Conservation (phyloP, 2,797 vertebrate genomes). For the Chromobotia macracanthus region DNA sequence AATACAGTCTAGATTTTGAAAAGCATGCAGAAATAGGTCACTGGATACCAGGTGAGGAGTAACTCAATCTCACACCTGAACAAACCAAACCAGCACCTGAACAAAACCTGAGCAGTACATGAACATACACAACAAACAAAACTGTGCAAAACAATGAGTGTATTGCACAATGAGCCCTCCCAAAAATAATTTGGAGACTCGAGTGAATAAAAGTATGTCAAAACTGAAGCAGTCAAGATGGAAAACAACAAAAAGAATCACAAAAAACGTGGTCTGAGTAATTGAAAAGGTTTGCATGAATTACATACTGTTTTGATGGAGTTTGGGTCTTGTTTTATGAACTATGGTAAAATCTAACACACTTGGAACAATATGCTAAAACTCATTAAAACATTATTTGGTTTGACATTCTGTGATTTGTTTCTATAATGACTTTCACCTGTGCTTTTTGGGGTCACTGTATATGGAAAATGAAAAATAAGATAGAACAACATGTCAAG, state of each 20-base stretch:
- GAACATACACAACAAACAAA: not conserved
- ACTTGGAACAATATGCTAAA: not conserved
- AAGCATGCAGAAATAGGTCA: conserved; percentile 14
- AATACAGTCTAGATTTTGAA: not conserved
- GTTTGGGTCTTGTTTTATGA: not conserved
- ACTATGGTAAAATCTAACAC: too few species aligned
- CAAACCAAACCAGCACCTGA: conserved; percentile 46
- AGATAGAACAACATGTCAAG: too few species aligned
- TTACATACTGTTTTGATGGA: not conserved
- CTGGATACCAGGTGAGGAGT: conserved; percentile 51
- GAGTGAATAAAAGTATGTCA: not conserved
- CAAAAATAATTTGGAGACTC: not conserved
- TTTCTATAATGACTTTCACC: not conserved
- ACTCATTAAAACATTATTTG: not conserved
- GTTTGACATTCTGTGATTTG: not conserved
- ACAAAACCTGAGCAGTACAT: not conserved
- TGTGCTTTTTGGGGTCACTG: not conserved
- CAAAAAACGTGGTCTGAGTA: not conserved
- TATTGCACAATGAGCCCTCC: too few species aligned
- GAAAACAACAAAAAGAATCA: not conserved
- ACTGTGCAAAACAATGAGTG: not conserved
- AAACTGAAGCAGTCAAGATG: not conserved
- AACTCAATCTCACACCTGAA: conserved; percentile 66
- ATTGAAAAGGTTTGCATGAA: not conserved
- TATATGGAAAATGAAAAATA: too few species aligned